Evolutionary conservation across 2,888 invertebrate genomes (phyloP), one percentile per base, ranked within the genome.

Genomic region (Pharmacophagus antenor): DNA sequence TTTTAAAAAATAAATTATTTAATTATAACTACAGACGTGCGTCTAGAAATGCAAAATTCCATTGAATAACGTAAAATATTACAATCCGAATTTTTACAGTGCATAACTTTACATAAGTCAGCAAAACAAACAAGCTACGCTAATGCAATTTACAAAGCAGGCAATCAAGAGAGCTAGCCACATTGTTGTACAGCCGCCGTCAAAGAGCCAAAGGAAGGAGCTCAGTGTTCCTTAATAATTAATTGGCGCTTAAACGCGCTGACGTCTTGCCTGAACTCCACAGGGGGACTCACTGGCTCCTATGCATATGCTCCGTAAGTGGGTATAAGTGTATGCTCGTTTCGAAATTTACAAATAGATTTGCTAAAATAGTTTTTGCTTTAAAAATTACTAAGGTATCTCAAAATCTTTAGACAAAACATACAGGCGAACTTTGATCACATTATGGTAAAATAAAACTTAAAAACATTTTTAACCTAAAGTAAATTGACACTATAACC

Each of bases 211-310:
- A 88, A 86, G 87, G 84, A 86, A 80, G 79, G 78, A 80, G 79
- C 82, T 80, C 75, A 76, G 75, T 70, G 76, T 70, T 76, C 79
- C 80, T 89, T 87, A 90, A 90, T 90, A 88, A 89, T 90, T 90
- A 89, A 90, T 88, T 82, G 84, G 76, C 83, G 85, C 83, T 88
- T 90, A 88, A 89, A 82, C 80, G 86, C 77, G 86, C 85, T 81
- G 88, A 86, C 88, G 86, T 89, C 88, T 88, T 84, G 78, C 70
- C 68, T 63, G 62, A 75, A 71, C 75, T 76, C 79, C 80, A 70
- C 69, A 80, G 77, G 81, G 79, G 74, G 79, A 75, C 84, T 85
- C 82, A 83, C 81, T 21, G 74, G 80, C 85, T 83, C 79, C 61
- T 78, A 74, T 82, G 83, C 82, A 84, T 82, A 77, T 79, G 78